These are phyloP conservation scores for Hartigia nigra DNA, from an alignment of 2,888 invertebrate genomes.

Conservation along the genomic window DNA sequence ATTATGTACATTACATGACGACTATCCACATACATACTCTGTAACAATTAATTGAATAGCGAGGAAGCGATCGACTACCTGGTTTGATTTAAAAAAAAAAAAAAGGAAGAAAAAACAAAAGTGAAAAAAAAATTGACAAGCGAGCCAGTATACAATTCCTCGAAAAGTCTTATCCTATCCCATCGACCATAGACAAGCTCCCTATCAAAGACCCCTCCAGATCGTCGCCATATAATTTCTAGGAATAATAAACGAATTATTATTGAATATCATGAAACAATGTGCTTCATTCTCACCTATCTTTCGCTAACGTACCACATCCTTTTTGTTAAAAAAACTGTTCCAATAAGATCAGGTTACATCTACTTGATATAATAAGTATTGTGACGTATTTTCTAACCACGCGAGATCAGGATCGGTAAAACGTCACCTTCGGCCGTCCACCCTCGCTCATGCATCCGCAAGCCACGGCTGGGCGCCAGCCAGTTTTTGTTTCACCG, in stretches of 20 bases:
- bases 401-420: too few relatives aligned
- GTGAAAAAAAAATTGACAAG: conserved; percentile 9
- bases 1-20: background rate
- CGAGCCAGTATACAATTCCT: conserved; percentile 6
- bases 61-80: background rate
- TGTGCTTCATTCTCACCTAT: conserved; percentile 12
- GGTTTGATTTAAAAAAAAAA: background rate
- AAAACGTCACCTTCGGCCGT: too few relatives aligned
- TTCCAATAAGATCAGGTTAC: background rate
- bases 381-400: too few relatives aligned
- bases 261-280: conserved; percentile 40
- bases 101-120: conserved; percentile 7
- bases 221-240: conserved; percentile 57
- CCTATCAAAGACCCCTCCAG: conserved; percentile 36
- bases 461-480: too few relatives aligned
- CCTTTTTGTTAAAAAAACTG: background rate
- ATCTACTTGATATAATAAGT: background rate
- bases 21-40: background rate
- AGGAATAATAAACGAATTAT: conserved; percentile 54
- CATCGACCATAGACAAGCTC: background rate
- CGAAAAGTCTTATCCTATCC: background rate
- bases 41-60: background rate
- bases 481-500: too few relatives aligned
- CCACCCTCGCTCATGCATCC: too few relatives aligned
- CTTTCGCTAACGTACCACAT: background rate